Base-by-base conservation (phyloP, 1,140 invertebrate genomes). In the Drosophila ohnishii region DNA sequence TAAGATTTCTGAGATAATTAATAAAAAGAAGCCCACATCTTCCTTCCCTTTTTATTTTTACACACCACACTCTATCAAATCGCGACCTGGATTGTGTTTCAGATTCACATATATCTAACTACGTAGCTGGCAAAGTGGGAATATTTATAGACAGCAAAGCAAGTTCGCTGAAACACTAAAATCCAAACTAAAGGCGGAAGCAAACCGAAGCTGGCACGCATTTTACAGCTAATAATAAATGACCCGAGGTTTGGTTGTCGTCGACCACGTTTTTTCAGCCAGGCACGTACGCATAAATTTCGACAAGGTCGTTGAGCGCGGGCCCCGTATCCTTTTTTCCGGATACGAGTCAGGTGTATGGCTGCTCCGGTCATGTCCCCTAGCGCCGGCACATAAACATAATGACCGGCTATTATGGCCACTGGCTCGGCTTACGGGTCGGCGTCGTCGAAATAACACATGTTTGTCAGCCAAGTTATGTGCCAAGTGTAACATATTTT, bases 181-280 rank as follows among this genome's bases (percentile, higher is more conserved):
- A 42, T 50, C 45, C 32, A 63, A 69, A 66, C 45, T 65, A 44
- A 50, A 40, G 30, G 19, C 47, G 60, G 45, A 56, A 47, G 53
- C 55, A 47, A 66, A 40, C 59, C 16, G 45, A 40, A 39, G 40
- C 53, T n/a, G 48, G 50, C 64, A 76, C 83, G 70, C 82, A 61
- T 70, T 79, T 87, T 78, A 79, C 78, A 87, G 82, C 82, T 86
- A 86, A 82, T 86, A 86, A 86, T 86, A 82, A 82, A 86, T 86
- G 82, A 79, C 75, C 78, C 78, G 42, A 69, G 75, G 79, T 79
- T 69, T 69, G 66, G 62, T 60, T 86, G 82, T 86, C 82, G 75
- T 75, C 82, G 78, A 44, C 65, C 53, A 65, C 62, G 82, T 77
- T 84, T 80, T 76, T 77, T 70, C 74, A 69, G 28, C 64, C 69